These are phyloP conservation scores for Lasioglossum pauxillum DNA, from an alignment of 2,888 invertebrate species.

Conservation along the genomic window DNA sequence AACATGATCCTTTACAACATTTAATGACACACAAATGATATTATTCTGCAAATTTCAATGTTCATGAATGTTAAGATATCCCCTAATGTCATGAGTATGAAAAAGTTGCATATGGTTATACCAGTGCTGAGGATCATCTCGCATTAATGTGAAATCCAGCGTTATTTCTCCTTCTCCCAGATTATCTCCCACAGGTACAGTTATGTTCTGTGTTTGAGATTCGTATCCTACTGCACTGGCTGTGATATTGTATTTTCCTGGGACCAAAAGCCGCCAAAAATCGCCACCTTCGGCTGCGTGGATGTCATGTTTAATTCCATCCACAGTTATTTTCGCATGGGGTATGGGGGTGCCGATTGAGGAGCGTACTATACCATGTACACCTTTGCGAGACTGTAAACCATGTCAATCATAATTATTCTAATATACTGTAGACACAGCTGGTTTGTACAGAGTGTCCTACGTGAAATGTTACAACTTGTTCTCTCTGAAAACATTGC, in stretches of 20 bases:
- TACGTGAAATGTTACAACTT: too few species aligned
- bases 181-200: constrained; percentile 84
- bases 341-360: constrained; percentile 90
- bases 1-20: constrained; percentile 41
- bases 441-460: neutral
- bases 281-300: constrained; percentile 91
- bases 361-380: constrained; percentile 94
- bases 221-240: constrained; percentile 89
- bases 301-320: constrained; percentile 90
- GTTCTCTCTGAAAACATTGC: too few species aligned
- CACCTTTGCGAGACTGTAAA: constrained; percentile 92
- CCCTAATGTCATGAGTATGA: constrained; percentile 3
- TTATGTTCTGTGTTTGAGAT: constrained; percentile 87
- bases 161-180: constrained; percentile 76
- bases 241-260: constrained; percentile 94
- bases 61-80: constrained; percentile 27
- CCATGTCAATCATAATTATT: constrained; percentile 30
- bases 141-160: constrained; percentile 91
- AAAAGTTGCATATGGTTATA: constrained; percentile 64
- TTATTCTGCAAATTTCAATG: constrained; percentile 49
- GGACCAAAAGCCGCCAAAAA: constrained; percentile 95
- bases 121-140: constrained; percentile 94
- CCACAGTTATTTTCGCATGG: constrained; percentile 91
- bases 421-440: neutral
- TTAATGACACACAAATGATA: constrained; percentile 32